These are phyloP conservation scores for Halcyon smyrnensis DNA, from an alignment of 2,797 vertebrate genomes.

Conservation along the genomic window DNA sequence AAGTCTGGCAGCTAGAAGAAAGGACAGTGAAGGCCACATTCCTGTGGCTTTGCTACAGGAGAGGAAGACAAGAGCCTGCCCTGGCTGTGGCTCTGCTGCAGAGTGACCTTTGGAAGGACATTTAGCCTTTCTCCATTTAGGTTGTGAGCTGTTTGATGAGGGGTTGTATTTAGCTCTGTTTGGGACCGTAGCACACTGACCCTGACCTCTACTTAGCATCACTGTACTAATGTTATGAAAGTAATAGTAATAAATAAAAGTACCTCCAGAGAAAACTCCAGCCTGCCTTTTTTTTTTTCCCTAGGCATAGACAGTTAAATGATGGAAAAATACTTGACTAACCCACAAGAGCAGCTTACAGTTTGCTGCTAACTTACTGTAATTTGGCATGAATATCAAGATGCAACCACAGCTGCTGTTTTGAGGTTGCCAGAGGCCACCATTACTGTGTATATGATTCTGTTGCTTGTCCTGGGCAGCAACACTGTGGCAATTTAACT, in stretches of 20 bases:
- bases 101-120: background rate
- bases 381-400: background rate
- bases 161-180: background rate
- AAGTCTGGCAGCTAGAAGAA: background rate
- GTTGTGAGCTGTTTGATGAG: background rate
- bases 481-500: background rate
- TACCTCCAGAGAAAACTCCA: background rate
- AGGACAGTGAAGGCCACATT: background rate
- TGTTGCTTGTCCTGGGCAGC: background rate
- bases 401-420: constrained; percentile 19
- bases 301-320: background rate
- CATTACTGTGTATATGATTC: background rate
- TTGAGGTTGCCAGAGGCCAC: constrained; percentile 14
- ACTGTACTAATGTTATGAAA: background rate
- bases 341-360: background rate
- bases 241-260: background rate
- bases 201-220: background rate
- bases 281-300: background rate
- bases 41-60: background rate
- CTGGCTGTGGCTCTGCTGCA: background rate
- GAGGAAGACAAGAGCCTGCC: background rate
- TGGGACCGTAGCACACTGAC: background rate
- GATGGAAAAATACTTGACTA: constrained; percentile 3
- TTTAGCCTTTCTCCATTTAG: background rate
- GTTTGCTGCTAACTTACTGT: background rate